phyloP scores from a whole-genome alignment of 2,113 vertebrate species.

The Apeltes quadracus region DNA sequence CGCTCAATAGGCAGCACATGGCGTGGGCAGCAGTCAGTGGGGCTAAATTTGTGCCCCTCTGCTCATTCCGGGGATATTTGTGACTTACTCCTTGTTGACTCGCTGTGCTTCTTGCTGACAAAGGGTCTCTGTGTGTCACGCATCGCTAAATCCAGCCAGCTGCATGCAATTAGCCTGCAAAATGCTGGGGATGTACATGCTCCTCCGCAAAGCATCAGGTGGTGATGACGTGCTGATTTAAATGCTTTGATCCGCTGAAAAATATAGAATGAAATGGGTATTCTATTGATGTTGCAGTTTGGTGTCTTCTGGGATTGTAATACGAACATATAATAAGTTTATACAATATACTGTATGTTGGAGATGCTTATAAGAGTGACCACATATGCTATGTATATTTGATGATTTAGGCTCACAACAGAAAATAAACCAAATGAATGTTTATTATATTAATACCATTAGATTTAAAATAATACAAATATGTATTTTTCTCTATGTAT shows the following conservation, averaged over 20 bases:
- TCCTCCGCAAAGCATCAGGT: conserved; percentile 32
- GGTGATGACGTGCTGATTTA: conserved; percentile 9
- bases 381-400: not conserved
- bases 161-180: conserved; percentile 62
- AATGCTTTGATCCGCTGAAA: not conserved
- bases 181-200: conserved; percentile 28
- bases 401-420: not conserved
- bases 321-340: not conserved
- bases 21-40: conserved; percentile 69
- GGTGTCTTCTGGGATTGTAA: not conserved
- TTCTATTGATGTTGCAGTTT: not conserved
- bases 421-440: not conserved
- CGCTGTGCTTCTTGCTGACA: conserved; percentile 63
- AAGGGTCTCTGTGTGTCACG: conserved; percentile 60
- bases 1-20: conserved; percentile 69
- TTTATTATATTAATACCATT: not conserved
- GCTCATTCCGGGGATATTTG: conserved; percentile 74
- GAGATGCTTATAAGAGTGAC: not conserved
- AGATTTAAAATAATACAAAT: not conserved
- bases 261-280: not conserved
- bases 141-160: conserved; percentile 56
- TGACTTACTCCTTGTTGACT: conserved; percentile 71
- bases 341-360: not conserved
- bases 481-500: not conserved
- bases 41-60: conserved; percentile 72